Base-by-base conservation (phyloP, 2,113 vertebrate species). In the Pollimyrus isidori region DNA sequence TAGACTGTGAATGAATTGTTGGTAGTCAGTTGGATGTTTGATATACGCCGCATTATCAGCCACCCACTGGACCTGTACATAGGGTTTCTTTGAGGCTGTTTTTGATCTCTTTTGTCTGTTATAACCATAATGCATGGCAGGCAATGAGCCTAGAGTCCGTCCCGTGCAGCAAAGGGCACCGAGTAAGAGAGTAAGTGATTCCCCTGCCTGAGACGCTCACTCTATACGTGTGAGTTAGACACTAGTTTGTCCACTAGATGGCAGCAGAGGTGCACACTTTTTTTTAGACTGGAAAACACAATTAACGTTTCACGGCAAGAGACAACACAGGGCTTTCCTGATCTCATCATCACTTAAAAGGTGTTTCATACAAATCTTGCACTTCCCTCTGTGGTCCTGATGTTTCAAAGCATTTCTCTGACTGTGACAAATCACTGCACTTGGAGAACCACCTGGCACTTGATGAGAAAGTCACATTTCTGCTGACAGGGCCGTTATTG, bases 161-260 rank as follows among this genome's bases (percentile, higher is more conserved):
- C 73, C 35, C 73, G 7, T 4, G 35, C 15, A 80, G 73, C 73
- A 39, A 17, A 80, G 69, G 35, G 15, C 11, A 76, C 13, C 30
- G 19, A 45, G 45, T 5, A 46, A 46, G 45, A 4, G 4, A 17
- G 10, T 35, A 39, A 42, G 15, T 15, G 17, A 80, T 62, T 42
- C 30, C 69, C 69, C 4, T 39, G 30, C 26, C 13, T 1, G 69
- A 76, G 69, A 76, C 2, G 69, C 69, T 76, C 30, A 76, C 69
- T 39, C 52, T 53, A 21, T 53, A 80, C 6, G 5, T 80, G 35
- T 35, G 17, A 39, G 1, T 80, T 80, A 19, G 73, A 80, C 73
- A 42, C 73, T 7, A 42, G 9, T 80, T 80, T 87, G 30, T 56
- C 86, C 86, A 42, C 39, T 87, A 87, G 86, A 87, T 87, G 86